Conservation (phyloP, 2,113 vertebrate species). For the Hemibagrus wyckioides region DNA sequence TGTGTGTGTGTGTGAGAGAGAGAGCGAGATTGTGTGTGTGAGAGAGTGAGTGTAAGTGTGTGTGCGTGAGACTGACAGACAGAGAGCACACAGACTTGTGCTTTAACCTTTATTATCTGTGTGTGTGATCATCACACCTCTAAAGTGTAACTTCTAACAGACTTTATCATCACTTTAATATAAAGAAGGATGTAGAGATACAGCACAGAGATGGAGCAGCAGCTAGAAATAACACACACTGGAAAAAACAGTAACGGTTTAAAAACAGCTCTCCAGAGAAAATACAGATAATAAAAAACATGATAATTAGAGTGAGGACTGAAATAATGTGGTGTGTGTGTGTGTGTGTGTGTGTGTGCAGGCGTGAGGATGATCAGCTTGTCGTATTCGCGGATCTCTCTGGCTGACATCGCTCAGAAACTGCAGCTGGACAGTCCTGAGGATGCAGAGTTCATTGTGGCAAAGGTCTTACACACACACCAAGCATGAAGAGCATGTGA, state of each 20-base stretch:
- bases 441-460: conserved; percentile 97
- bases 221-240: too few species aligned
- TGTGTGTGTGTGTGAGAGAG: too few species aligned
- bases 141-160: background rate
- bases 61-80: too few species aligned
- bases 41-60: too few species aligned
- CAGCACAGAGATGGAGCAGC: too few species aligned
- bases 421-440: conserved; percentile 96
- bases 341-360: conserved; percentile 48
- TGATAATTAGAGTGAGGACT: too few species aligned
- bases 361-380: conserved; percentile 98
- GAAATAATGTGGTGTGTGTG: conserved; percentile 14
- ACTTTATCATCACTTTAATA: background rate
- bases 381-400: conserved; percentile 94
- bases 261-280: background rate
- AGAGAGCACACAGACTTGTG: background rate
- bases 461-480: conserved; percentile 80
- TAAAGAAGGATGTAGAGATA: too few species aligned
- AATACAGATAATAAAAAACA: too few species aligned
- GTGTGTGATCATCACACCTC: background rate
- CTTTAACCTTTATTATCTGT: too few species aligned
- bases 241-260: background rate
- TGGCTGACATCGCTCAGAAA: conserved; percentile 95
- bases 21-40: too few species aligned
- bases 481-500: background rate